Evolutionary conservation across 2,888 invertebrate species (phyloP).

Genomic region (Mechanitis mazaeus): DNA sequence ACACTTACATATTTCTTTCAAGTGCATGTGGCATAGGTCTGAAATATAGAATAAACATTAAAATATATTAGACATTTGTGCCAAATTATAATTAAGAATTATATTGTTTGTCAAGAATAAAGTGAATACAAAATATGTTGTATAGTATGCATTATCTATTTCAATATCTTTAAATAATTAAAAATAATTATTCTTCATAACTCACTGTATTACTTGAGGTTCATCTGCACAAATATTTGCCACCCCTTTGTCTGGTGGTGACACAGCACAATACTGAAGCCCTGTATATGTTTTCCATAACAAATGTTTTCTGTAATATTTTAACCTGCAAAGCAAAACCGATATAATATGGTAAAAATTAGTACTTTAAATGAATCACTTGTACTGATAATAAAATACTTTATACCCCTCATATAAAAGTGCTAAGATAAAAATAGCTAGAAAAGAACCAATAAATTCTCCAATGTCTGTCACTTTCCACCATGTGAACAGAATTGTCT

Average conservation of each 20-base stretch:
- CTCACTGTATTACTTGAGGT: constrained; percentile 85
- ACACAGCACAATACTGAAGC: constrained; percentile 89
- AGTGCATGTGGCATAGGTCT: constrained; percentile 64
- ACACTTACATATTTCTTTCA: constrained; percentile 67
- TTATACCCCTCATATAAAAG: constrained; percentile 94
- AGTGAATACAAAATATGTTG: too few relatives aligned
- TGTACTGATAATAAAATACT: constrained; percentile 4
- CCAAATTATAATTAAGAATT: background rate
- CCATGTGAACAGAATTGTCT: constrained; percentile 87
- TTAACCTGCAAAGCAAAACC: constrained; percentile 62
- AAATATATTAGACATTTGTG: background rate
- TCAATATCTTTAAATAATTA: too few relatives aligned
- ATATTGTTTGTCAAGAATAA: background rate
- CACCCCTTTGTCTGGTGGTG: constrained; percentile 82
- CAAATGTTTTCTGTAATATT: constrained; percentile 84
- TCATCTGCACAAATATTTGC: constrained; percentile 79
- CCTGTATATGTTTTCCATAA: constrained; percentile 92
- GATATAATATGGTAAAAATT: constrained; percentile 7
- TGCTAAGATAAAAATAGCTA: constrained; percentile 94
- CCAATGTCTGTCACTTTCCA: constrained; percentile 86
- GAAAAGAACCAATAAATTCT: constrained; percentile 91
- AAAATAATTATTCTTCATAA: constrained; percentile 16
- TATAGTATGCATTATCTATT: too few relatives aligned
- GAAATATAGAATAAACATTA: constrained; percentile 36
- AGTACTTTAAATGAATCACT: constrained; percentile 2